Conservation (phyloP, 2,888 invertebrate genomes). For the Strigamia crassipes region DNA sequence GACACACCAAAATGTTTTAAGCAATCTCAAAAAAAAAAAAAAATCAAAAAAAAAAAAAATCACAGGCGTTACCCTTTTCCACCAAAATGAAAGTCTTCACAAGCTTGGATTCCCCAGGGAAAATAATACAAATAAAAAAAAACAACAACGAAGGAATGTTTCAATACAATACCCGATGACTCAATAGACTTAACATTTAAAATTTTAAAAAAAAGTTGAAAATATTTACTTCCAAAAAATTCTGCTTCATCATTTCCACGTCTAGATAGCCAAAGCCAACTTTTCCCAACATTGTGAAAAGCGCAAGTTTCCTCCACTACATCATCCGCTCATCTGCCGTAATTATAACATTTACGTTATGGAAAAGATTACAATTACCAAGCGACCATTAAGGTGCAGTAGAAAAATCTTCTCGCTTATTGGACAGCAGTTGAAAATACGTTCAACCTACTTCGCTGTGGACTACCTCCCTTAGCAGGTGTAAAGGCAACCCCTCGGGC, state of each 20-base stretch:
- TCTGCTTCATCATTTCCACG: conserved; percentile 6
- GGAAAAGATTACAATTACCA: conserved; percentile 14
- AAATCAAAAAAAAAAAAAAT: neutral
- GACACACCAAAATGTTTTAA: neutral
- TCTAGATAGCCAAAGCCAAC: neutral
- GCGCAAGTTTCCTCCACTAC: neutral
- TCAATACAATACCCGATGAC: conserved; percentile 4
- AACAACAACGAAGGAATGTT: neutral
- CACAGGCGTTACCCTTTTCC: conserved; percentile 1
- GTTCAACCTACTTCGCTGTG: conserved; percentile 40
- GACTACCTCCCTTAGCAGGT: conserved; percentile 32
- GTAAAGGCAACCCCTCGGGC: conserved; percentile 23
- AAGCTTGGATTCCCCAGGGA: neutral
- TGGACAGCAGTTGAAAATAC: conserved; percentile 13
- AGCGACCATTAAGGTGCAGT: neutral
- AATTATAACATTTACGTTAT: conserved; percentile 2
- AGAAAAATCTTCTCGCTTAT: neutral
- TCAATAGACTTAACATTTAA: neutral
- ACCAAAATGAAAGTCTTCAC: neutral
- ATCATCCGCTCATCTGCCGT: neutral
- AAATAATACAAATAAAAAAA: neutral
- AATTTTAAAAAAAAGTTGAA: neutral
- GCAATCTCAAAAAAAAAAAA: neutral
- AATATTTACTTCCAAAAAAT: neutral
- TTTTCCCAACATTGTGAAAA: neutral